Base-by-base conservation (phyloP, 1,140 invertebrate genomes). In the Drosophila bocqueti region DNA sequence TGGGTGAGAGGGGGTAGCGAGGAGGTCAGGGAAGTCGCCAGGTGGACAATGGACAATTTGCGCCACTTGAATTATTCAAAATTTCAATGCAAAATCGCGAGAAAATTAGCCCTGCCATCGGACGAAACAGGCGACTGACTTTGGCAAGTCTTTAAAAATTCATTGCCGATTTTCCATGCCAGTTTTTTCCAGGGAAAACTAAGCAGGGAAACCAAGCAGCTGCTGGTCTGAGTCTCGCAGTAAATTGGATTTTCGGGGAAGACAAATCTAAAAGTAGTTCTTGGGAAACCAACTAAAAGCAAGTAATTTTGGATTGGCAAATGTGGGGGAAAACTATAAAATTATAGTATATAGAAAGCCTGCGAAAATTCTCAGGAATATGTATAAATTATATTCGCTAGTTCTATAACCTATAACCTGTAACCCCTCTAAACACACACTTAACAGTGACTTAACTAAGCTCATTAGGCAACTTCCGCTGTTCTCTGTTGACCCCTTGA, bases 71-170 rank as follows among this genome's bases (percentile, higher is more conserved):
- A 89, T 89, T 79, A 90, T 89, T 78, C 45, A 83, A 69, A 84
- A 68, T 84, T 78, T 89, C 65, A 84, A 63, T 76, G 66, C 47
- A 84, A 90, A 89, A 90, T 89, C 77, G 81, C 85, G 81, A 90
- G 66, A 90, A 81, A 89, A 90, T 90, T 79, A 84, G 74, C 76
- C 54, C 40, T 34, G 46, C 61, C 52, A 49, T 38, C 66, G 26
- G 59, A 18, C 5, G 57, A 49, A 50, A 16, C 31, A 40, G 52
- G 15, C 69, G 21, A 62, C 66, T 50, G 52, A 66, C 79, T 72
- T 66, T 63, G 43, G 54, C 57, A 52, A 79, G 49, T 68, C 46
- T 52, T 82, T 62, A 71, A 69, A 71, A 64, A 84, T 86, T 64
- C 47, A 83, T 68, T 55, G 42, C n/a, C 63, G 50, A 76, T 80